A percentile compares a stretch with the other conserved stretches of the same genome.
These are phyloP conservation scores for Microtus montanus DNA, from an alignment of 2,113 vertebrate species.

Conservation along the genomic window DNA sequence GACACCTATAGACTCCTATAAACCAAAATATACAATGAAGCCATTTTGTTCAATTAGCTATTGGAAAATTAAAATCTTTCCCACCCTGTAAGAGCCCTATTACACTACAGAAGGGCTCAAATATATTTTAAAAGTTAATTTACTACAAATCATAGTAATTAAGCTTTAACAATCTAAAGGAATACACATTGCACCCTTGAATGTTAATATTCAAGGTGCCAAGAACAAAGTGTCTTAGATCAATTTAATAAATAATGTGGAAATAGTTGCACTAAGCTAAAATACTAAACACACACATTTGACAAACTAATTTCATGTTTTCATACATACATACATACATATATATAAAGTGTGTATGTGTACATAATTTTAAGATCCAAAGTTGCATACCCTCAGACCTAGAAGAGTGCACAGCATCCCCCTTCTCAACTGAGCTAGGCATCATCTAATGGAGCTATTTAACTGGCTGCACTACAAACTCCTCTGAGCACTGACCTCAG, in stretches of 20 bases:
- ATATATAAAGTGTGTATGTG: slow-evolving; percentile 82
- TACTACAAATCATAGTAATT: slow-evolving; percentile 85
- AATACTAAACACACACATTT: slow-evolving; percentile 82
- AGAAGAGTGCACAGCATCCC: slow-evolving; percentile 75
- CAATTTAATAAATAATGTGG: slow-evolving; percentile 90
- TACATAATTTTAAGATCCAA: slow-evolving; percentile 82
- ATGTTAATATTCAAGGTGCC: slow-evolving; percentile 86
- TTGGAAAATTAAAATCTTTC: slow-evolving; percentile 77
- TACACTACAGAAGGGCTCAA: slow-evolving; percentile 79
- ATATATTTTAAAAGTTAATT: slow-evolving; percentile 84
- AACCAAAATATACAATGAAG: slow-evolving; percentile 71
- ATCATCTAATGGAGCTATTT: slow-evolving; percentile 75
- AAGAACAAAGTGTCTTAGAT: slow-evolving; percentile 86
- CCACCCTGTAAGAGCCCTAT: slow-evolving; percentile 76
- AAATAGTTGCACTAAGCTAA: slow-evolving; percentile 89
- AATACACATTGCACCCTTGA: slow-evolving; percentile 89
- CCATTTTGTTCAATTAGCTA: slow-evolving; percentile 72
- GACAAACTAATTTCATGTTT: slow-evolving; percentile 81
- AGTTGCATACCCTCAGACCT: slow-evolving; percentile 84
- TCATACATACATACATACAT: slow-evolving; percentile 81
- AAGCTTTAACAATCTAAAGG: slow-evolving; percentile 89
- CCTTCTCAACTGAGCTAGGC: slow-evolving; percentile 78
- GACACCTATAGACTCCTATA: slow-evolving; percentile 68
- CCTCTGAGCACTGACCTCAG: slow-evolving; percentile 46
- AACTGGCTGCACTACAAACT: slow-evolving; percentile 72